Evolutionary conservation across 2,113 vertebrate species (phyloP).

Genomic region (Aptenodytes patagonicus): DNA sequence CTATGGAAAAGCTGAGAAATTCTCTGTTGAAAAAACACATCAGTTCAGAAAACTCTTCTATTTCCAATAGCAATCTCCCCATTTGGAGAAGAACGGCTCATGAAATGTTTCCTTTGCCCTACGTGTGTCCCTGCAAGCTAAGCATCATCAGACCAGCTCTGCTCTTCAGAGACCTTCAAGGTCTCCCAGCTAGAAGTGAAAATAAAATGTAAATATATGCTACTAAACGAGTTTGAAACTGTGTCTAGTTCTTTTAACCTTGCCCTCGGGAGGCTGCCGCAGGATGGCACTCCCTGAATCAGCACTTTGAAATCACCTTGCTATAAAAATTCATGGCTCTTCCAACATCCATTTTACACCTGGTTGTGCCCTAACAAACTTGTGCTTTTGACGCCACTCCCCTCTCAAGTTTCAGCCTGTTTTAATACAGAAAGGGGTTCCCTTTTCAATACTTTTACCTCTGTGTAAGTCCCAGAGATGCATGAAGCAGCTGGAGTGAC

Average conservation of each 20-base stretch:
- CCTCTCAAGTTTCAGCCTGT: background rate
- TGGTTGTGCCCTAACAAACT: background rate
- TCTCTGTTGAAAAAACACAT: background rate
- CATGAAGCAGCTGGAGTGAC: background rate
- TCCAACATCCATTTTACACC: background rate
- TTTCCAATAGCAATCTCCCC: background rate
- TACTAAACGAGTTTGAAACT: background rate
- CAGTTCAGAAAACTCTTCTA: background rate
- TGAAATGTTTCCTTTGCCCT: background rate
- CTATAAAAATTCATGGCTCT: background rate
- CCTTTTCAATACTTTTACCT: background rate
- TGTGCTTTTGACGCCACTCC: background rate
- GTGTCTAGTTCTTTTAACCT: background rate
- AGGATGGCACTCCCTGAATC: background rate
- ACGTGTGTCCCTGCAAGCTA: rapidly evolving
- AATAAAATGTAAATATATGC: background rate
- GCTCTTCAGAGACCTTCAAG: background rate
- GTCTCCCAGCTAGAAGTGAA: background rate
- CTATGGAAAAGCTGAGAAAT: background rate
- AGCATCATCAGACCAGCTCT: background rate
- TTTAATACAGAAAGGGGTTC: background rate
- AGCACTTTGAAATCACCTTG: background rate
- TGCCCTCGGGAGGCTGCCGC: background rate
- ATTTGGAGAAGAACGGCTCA: background rate
- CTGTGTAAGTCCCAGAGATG: background rate